phyloP scores from a whole-genome alignment of 1,140 invertebrate genomes.

The Steinernema feltiae region DNA sequence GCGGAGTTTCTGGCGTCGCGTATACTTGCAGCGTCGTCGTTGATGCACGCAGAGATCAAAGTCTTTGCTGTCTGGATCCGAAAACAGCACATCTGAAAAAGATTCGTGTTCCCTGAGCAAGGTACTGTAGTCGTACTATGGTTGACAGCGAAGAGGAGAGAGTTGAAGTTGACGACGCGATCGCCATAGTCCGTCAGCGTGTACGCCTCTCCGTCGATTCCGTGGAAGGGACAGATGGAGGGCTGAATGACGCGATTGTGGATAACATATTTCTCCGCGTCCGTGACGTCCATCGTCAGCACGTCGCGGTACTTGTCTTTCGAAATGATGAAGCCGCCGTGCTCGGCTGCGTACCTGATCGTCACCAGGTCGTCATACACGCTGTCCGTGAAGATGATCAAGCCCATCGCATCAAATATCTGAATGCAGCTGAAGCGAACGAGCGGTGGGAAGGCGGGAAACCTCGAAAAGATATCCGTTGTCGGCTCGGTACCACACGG shows the following conservation, averaged over 20 bases:
- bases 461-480: not conserved
- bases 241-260: not conserved
- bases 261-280: constrained; percentile 5
- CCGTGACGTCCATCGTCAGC: not conserved
- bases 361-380: not conserved
- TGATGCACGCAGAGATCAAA: not conserved
- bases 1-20: not conserved
- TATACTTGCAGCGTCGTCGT: not conserved
- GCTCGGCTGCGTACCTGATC: not conserved
- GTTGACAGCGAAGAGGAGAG: not conserved
- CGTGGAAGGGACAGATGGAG: not conserved
- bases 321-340: not conserved
- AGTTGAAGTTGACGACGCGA: not conserved
- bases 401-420: not conserved
- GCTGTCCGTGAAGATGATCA: not conserved
- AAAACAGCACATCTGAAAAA: not conserved
- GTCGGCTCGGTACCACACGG: not conserved
- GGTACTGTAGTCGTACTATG: not conserved
- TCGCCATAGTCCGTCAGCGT: not conserved
- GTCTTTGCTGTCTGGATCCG: not conserved
- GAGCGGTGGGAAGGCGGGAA: too few species aligned
- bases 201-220: not conserved
- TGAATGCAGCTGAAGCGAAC: not conserved
- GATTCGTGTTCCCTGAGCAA: not conserved
- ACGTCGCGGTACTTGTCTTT: constrained; percentile 1